phyloP scores from a whole-genome alignment of 2,888 invertebrate genomes.

The Mellilla xanthometata region DNA sequence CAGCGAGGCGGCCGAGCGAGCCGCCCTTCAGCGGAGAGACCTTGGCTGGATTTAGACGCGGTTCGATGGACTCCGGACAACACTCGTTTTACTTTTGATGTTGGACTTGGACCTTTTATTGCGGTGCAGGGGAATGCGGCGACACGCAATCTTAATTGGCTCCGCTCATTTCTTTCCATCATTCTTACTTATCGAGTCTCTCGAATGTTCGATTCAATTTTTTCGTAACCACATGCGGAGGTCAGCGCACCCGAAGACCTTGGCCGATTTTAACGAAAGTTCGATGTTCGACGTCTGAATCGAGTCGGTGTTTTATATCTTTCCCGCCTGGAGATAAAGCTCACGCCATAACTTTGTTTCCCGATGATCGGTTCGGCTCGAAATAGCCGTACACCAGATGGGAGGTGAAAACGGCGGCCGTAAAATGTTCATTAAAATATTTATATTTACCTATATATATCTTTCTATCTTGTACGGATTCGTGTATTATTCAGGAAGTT shows the following conservation, averaged over 20 bases:
- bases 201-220: conserved; percentile 38
- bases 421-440: conserved; percentile 57
- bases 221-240: conserved; percentile 46
- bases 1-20: conserved; percentile 67
- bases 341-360: conserved; percentile 66
- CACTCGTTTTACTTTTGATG: conserved; percentile 68
- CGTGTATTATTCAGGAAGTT: too few relatives aligned
- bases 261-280: conserved; percentile 78
- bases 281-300: conserved; percentile 57
- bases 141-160: conserved; percentile 56
- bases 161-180: conserved; percentile 42
- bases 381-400: conserved; percentile 68
- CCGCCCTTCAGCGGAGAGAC: conserved; percentile 78
- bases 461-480: too few relatives aligned
- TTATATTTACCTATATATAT: too few relatives aligned
- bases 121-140: conserved; percentile 53
- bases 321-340: conserved; percentile 71
- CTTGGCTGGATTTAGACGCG: conserved; percentile 79
- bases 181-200: conserved; percentile 35
- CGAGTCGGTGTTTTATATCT: conserved; percentile 66
- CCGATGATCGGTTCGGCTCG: conserved; percentile 59
- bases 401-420: conserved; percentile 46
- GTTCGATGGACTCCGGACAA: conserved; percentile 72
- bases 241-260: conserved; percentile 71
- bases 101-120: conserved; percentile 64